Evolutionary conservation across 2,797 vertebrate species (phyloP).

Genomic region (Perodicticus potto): DNA sequence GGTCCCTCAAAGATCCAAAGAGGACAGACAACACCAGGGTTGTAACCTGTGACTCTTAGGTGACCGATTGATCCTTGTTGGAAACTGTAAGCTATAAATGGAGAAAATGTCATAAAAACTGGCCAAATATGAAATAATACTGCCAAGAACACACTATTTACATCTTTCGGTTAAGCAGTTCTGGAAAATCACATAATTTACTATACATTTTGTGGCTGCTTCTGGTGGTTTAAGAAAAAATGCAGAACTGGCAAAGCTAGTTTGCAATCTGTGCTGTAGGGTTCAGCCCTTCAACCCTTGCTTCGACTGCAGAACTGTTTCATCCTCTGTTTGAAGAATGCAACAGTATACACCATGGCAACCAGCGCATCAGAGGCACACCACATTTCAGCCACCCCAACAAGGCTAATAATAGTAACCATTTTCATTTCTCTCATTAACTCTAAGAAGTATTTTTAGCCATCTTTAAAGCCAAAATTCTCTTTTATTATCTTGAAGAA

Average conservation of each 20-base stretch:
- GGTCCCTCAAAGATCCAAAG: neutral
- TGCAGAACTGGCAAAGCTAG: neutral
- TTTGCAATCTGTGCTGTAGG: neutral
- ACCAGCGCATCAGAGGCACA: neutral
- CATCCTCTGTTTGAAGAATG: constrained; percentile 24
- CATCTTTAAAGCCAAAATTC: constrained; percentile 20
- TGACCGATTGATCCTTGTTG: neutral
- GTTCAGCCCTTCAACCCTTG: neutral
- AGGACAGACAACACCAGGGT: neutral
- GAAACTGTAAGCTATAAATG: neutral
- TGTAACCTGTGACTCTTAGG: neutral
- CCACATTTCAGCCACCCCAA: neutral
- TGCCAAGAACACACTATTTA: neutral
- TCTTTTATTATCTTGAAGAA: constrained; percentile 26
- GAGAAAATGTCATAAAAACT: neutral
- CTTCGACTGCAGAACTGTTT: neutral
- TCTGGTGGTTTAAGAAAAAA: neutral
- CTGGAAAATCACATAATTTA: neutral
- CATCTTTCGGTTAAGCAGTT: neutral
- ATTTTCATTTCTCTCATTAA: constrained; percentile 58
- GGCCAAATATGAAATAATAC: neutral
- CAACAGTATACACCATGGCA: neutral
- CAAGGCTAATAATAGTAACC: neutral
- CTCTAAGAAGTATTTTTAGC: constrained; percentile 24
- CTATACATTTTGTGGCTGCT: neutral